A percentile compares a stretch with the other conserved stretches of the same genome.
These are phyloP conservation scores for Bursaphelenchus mucronatus DNA, from an alignment of 1,140 invertebrate species.

Conservation along the genomic window DNA sequence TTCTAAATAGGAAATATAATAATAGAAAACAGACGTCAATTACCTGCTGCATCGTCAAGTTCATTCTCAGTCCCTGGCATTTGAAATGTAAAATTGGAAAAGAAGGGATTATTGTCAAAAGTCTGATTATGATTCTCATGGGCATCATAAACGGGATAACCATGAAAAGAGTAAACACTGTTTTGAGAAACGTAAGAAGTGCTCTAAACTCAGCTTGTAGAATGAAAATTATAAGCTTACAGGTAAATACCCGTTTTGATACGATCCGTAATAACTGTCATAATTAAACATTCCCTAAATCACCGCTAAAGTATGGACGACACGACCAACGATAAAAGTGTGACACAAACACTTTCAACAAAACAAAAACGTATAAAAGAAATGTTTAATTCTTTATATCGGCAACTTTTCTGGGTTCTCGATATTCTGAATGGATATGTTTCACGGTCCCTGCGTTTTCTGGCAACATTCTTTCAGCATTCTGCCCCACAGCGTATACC, in stretches of 20 bases:
- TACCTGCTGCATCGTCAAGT: too few relatives aligned
- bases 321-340: neutral
- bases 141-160: too few relatives aligned
- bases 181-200: too few relatives aligned
- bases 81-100: too few relatives aligned
- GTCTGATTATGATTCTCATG: too few relatives aligned
- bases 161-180: too few relatives aligned
- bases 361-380: constrained; percentile 2
- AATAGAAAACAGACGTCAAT: too few relatives aligned
- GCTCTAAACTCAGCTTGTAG: too few relatives aligned
- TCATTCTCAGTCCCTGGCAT: too few relatives aligned
- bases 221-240: too few relatives aligned
- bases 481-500: constrained; percentile 40
- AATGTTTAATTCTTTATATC: constrained; percentile 39
- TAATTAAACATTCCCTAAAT: constrained; percentile 3
- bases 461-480: constrained; percentile 38
- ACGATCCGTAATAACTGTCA: neutral
- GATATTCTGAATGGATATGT: constrained; percentile 31
- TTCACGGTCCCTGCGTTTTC: constrained; percentile 28
- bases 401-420: constrained; percentile 48
- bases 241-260: neutral
- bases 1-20: too few relatives aligned
- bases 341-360: neutral
- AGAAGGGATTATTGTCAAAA: too few relatives aligned
- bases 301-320: neutral